phyloP scores from a whole-genome alignment of 53 echinoderm and acorn worm species.

The Henricia sp. region DNA sequence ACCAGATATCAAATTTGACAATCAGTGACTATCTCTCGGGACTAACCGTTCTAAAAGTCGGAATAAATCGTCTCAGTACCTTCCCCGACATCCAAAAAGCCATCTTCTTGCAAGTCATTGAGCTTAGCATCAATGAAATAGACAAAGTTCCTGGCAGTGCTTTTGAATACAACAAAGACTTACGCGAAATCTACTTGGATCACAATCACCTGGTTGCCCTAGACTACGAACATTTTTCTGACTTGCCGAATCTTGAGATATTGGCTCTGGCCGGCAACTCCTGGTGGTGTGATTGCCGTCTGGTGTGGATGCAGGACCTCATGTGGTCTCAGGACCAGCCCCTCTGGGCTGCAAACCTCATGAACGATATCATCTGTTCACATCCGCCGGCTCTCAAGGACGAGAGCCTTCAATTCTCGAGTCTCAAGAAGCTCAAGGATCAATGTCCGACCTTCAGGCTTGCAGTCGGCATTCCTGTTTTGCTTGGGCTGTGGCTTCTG shows the following conservation, averaged over 20 bases:
- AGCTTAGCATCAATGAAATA: constrained; percentile 18
- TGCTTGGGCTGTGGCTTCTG: background rate
- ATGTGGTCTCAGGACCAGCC: constrained; percentile 9
- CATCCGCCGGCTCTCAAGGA: background rate
- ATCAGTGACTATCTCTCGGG: background rate
- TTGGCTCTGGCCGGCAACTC: constrained; percentile 1
- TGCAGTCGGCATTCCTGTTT: background rate
- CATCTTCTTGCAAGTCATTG: constrained; percentile 2
- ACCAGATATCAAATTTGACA: background rate
- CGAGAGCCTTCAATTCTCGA: background rate
- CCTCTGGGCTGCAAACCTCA: constrained; percentile 5
- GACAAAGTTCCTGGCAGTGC: background rate
- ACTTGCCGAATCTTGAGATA: background rate
- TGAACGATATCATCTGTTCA: background rate
- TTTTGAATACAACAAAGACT: background rate
- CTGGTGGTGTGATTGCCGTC: constrained; percentile 42
- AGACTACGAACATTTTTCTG: background rate
- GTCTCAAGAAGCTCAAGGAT: background rate
- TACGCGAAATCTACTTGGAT: constrained; percentile 16
- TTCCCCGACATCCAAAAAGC: constrained; percentile 23
- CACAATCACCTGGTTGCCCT: background rate
- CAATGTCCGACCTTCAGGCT: constrained; percentile 6
- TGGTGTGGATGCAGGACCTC: constrained; percentile 39
- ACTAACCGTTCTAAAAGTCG: background rate
- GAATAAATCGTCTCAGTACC: background rate